Base-by-base conservation (phyloP, 2,888 invertebrate species). In the Lepetodrilus schrolli region DNA sequence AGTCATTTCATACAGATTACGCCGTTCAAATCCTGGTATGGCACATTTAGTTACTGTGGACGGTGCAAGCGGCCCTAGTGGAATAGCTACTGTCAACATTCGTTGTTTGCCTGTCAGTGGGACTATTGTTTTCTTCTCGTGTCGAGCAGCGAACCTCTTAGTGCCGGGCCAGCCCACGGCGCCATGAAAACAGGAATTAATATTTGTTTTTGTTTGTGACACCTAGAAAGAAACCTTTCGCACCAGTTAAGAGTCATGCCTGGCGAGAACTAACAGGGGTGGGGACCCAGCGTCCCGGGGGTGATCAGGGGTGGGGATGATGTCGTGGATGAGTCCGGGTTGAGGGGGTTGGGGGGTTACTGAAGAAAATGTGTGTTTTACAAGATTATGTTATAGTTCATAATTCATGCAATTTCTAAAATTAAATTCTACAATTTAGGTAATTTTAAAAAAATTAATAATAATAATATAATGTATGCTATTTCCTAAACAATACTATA, bases 201-300 rank as follows among this genome's bases (percentile, higher is more conserved):
- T 72, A 72, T 72, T 72, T 72, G 72, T 51, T 72, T 72, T 65
- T 72, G 72, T 65, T 47, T 58, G 72, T 72, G 72, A 72, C 72
- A 72, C 72, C 47, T 72, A 23, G 72, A 37, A 70, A 34, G 70
- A 37, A 49, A 58, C 50, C 70, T 70, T 70, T 70, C 70, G 50
- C 70, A 70, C 70, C 70, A 50, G 49, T 49, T 50, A 70, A 38
- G 17, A 50, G 50, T 50, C 49, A 70, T 70, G 70, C 50, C 38
- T 20, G 23, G 38, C 23, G 50, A 37, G 58, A 58, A 30, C 30
- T 58, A 58, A 58, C 58, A 58, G 58, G 58, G 58, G 58, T 58
- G 58, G 30, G 58, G 58, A 58, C 13, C 43, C 13, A 17, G 58
- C 30, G 58, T 13, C 17, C 34, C 26, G 21, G 70, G 70, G 49